These are phyloP conservation scores for Ochropleura plecta DNA, from an alignment of 2,888 invertebrate genomes.

Conservation along the genomic window DNA sequence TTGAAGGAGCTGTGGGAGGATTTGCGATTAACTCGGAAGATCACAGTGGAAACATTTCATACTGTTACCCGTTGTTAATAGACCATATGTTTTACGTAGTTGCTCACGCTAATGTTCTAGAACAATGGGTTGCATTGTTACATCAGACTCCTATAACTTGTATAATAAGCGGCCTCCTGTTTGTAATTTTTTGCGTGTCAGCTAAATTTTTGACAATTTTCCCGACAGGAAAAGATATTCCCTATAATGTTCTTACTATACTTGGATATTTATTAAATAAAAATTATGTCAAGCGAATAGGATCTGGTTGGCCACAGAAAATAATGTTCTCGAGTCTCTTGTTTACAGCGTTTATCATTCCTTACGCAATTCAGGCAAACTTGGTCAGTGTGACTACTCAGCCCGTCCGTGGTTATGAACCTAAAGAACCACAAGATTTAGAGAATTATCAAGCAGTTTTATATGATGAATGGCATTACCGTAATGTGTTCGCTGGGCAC, in stretches of 20 bases:
- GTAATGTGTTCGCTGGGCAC: neutral
- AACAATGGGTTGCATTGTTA: conserved; percentile 59
- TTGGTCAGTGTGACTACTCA: conserved; percentile 66
- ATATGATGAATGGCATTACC: conserved; percentile 16
- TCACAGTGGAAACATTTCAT: conserved; percentile 37
- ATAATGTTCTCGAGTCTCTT: conserved; percentile 65
- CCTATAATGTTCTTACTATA: conserved; percentile 64
- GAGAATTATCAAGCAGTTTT: conserved; percentile 51
- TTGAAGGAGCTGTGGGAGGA: conserved; percentile 67
- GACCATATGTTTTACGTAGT: conserved; percentile 56
- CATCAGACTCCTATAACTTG: conserved; percentile 17
- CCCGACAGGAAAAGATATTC: conserved; percentile 53
- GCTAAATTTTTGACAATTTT: conserved; percentile 64
- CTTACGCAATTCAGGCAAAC: conserved; percentile 68
- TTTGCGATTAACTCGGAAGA: neutral
- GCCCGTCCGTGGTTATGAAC: conserved; percentile 66
- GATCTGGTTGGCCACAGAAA: conserved; percentile 59
- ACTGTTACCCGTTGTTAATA: conserved; percentile 58
- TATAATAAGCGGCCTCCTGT: conserved; percentile 31
- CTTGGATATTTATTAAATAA: conserved; percentile 72
- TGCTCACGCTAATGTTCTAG: conserved; percentile 45
- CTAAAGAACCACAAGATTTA: conserved; percentile 57
- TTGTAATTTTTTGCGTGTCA: conserved; percentile 62
- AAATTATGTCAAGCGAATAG: conserved; percentile 45
- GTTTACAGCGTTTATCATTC: conserved; percentile 67